phyloP scores from a whole-genome alignment of 2,888 invertebrate species.

The Pristionchus mayeri region DNA sequence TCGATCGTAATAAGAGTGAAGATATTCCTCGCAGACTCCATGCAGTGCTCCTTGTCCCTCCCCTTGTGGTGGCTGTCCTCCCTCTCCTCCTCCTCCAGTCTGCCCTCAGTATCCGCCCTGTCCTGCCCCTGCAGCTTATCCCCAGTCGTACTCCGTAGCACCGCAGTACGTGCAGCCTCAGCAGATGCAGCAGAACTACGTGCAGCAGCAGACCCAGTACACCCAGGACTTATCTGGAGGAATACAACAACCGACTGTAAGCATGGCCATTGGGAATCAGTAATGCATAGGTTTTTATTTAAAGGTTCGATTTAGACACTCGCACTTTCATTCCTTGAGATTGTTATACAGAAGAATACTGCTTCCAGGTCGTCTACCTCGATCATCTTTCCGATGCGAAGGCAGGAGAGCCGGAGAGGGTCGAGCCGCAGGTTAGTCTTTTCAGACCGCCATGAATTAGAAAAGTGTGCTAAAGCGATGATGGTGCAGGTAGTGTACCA shows the following conservation, averaged over 20 bases:
- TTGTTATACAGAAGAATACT: background rate
- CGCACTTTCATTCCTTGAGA: no score
- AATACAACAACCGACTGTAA: background rate
- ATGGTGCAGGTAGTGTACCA: constrained; percentile 42
- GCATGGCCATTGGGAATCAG: no score
- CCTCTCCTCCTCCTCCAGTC: constrained; percentile 1
- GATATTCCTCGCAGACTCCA: background rate
- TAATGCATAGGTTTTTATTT: no score
- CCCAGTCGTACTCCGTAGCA: background rate
- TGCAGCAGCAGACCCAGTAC: background rate
- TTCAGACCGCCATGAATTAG: no score
- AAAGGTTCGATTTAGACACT: background rate
- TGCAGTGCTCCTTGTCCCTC: no score
- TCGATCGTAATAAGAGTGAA: no score
- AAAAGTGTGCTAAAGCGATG: no score
- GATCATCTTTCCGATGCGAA: background rate
- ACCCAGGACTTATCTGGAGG: background rate
- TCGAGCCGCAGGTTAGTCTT: background rate
- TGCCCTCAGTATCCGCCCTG: constrained; percentile 13
- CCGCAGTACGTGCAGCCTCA: constrained; percentile 28
- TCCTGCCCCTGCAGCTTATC: background rate
- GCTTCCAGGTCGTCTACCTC: constrained; percentile 37
- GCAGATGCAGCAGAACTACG: background rate
- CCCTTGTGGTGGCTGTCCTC: no score
- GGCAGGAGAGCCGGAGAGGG: background rate